phyloP scores from a whole-genome alignment of 2,888 invertebrate genomes.

The Melinopterus prodromus region DNA sequence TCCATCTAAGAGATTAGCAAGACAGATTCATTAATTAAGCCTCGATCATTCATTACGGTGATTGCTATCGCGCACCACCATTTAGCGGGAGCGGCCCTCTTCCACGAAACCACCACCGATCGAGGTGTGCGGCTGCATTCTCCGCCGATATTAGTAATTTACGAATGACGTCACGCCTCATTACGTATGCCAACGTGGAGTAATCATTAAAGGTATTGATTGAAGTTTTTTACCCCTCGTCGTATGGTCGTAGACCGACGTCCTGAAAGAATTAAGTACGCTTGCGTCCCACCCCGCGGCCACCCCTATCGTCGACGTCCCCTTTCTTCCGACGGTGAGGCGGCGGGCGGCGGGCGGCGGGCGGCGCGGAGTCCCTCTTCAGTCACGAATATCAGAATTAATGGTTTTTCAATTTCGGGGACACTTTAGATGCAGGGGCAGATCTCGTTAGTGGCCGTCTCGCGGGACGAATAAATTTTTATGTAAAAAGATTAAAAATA shows the following conservation, averaged over 20 bases:
- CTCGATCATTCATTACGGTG: conserved; percentile 62
- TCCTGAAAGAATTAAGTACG: conserved; percentile 48
- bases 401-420: conserved; percentile 59
- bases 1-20: conserved; percentile 63
- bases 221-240: conserved; percentile 56
- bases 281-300: conserved; percentile 47
- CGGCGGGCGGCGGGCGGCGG: conserved; percentile 39
- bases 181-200: conserved; percentile 60
- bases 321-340: background rate
- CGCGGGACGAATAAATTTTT: conserved; percentile 24
- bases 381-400: conserved; percentile 56
- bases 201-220: conserved; percentile 61
- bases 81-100: conserved; percentile 35
- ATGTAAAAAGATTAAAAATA: conserved; percentile 25
- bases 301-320: conserved; percentile 11
- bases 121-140: conserved; percentile 8
- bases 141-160: conserved; percentile 49
- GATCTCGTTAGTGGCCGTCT: conserved; percentile 42
- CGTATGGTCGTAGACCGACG: conserved; percentile 29
- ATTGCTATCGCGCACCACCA: conserved; percentile 53
- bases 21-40: conserved; percentile 64
- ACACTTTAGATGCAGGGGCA: conserved; percentile 52
- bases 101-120: conserved; percentile 24
- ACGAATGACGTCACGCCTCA: conserved; percentile 59
- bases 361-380: conserved; percentile 26